Percentiles rank a stretch among this genome's conserved stretches.
Conservation (phyloP, 2,888 invertebrate genomes). For the Amiota minor region DNA sequence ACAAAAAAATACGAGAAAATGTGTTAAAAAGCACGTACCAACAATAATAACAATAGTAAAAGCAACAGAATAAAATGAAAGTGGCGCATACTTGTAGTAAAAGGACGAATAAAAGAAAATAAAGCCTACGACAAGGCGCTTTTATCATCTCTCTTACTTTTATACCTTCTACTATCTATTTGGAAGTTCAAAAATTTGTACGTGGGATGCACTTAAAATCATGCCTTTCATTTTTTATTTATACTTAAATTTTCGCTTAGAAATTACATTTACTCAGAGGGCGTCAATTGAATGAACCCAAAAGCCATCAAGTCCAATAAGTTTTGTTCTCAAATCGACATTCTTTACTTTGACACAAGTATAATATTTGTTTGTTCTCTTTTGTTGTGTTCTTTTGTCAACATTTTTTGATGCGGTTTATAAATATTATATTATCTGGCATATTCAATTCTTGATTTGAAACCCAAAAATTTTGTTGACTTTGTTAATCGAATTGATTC, state of each 20-base stretch:
- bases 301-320: slow-evolving; percentile 2
- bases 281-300: background rate
- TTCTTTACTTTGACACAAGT: too few relatives aligned
- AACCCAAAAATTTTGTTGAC: too few relatives aligned
- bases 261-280: background rate
- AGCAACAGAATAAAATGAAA: slow-evolving; percentile 2
- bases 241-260: background rate
- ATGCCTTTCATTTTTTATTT: background rate
- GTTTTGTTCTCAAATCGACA: background rate
- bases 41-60: background rate
- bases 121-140: slow-evolving; percentile 3
- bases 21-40: slow-evolving; percentile 2
- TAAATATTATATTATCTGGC: too few relatives aligned
- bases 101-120: background rate
- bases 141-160: background rate
- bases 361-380: too few relatives aligned
- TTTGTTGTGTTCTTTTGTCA: too few relatives aligned
- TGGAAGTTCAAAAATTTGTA: background rate
- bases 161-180: too few relatives aligned
- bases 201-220: background rate
- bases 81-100: background rate
- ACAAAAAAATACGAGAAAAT: background rate
- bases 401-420: too few relatives aligned
- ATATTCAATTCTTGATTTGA: too few relatives aligned
- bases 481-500: too few relatives aligned